phyloP scores from a whole-genome alignment of 2,113 vertebrate genomes.

The Embiotoca jacksoni region DNA sequence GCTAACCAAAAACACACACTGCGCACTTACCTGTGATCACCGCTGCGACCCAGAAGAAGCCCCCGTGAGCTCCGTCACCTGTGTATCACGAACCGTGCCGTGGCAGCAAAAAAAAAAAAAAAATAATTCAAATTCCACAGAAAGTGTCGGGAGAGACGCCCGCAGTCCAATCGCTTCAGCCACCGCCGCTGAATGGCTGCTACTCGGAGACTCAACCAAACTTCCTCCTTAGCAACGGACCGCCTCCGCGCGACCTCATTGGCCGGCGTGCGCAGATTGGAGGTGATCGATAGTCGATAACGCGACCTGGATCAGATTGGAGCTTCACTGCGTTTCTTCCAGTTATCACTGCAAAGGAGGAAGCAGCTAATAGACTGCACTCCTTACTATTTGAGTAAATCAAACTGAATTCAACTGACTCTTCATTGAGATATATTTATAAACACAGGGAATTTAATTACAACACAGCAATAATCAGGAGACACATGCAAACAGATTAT shows the following conservation, averaged over 20 bases:
- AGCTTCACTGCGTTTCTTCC: not conserved
- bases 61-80: constrained; percentile 51
- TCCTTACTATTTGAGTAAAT: no score
- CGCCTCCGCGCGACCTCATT: constrained; percentile 70
- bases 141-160: constrained; percentile 58
- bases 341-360: no score
- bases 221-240: constrained; percentile 85
- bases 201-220: constrained; percentile 77
- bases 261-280: constrained; percentile 35
- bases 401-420: no score
- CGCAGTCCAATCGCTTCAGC: constrained; percentile 71
- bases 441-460: no score
- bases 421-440: no score
- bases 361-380: no score
- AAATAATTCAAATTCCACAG: constrained; percentile 77
- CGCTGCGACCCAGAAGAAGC: constrained; percentile 59
- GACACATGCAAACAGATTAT: no score
- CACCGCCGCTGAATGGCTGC: constrained; percentile 78
- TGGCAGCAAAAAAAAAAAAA: not conserved
- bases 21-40: constrained; percentile 55
- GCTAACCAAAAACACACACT: not conserved
- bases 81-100: constrained; percentile 50
- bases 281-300: constrained; percentile 59
- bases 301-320: constrained; percentile 1
- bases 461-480: no score